Evolutionary conservation across 2,888 invertebrate genomes (phyloP).

Genomic region (Drosophila kanekoi): DNA sequence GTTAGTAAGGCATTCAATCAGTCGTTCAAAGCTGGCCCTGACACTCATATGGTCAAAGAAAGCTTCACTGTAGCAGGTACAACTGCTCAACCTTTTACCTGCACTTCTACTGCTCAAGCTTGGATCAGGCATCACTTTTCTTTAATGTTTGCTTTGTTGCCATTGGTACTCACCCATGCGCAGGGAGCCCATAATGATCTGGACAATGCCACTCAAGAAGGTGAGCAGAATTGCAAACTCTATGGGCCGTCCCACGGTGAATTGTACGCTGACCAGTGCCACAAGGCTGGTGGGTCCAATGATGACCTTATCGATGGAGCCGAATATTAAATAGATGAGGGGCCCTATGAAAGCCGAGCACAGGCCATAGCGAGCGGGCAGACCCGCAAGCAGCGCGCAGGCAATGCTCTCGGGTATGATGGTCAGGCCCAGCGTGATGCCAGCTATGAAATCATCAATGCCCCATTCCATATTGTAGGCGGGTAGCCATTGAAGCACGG

Average conservation of each 20-base stretch:
- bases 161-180: slow-evolving; percentile 88
- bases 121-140: too few species aligned
- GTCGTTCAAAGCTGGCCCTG: too few species aligned
- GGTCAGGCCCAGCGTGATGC: slow-evolving; percentile 94
- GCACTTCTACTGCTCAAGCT: too few species aligned
- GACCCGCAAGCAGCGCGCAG: slow-evolving; percentile 94
- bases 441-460: slow-evolving; percentile 93
- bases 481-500: slow-evolving; percentile 82
- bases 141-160: too few species aligned
- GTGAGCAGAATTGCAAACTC: slow-evolving; percentile 92
- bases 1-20: not conserved
- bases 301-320: slow-evolving; percentile 92
- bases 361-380: slow-evolving; percentile 95
- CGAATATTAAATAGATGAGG: slow-evolving; percentile 94
- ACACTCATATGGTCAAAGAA: too few species aligned
- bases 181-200: slow-evolving; percentile 91
- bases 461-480: slow-evolving; percentile 85
- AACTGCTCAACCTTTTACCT: too few species aligned
- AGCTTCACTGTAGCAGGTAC: too few species aligned
- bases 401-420: slow-evolving; percentile 97
- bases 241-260: slow-evolving; percentile 89
- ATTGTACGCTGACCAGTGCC: slow-evolving; percentile 92
- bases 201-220: slow-evolving; percentile 91
- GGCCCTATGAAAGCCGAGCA: slow-evolving; percentile 96
- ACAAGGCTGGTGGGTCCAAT: slow-evolving; percentile 95